Evolutionary conservation across 1,140 invertebrate genomes (phyloP).

Genomic region (Philopotamus ludificatus): DNA sequence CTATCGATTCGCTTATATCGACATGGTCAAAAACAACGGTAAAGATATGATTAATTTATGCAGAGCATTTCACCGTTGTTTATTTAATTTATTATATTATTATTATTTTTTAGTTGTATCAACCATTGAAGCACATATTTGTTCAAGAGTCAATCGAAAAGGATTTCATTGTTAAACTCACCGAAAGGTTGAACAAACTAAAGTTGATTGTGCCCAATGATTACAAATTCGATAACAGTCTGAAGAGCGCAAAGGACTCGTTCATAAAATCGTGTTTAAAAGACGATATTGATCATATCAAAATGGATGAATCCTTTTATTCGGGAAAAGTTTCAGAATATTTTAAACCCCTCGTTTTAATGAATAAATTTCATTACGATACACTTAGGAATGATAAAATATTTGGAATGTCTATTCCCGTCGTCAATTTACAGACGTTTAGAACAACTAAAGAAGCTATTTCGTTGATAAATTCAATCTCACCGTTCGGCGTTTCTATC

Average conservation of each 20-base stretch:
- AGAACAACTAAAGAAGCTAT: constrained; percentile 63
- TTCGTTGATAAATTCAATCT: constrained; percentile 57
- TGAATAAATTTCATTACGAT: constrained; percentile 21
- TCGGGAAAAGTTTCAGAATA: background rate
- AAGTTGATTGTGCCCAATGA: constrained; percentile 53
- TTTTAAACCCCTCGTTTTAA: constrained; percentile 29
- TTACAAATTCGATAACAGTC: constrained; percentile 45
- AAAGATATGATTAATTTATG: no score
- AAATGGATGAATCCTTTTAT: constrained; percentile 16
- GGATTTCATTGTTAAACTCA: constrained; percentile 54
- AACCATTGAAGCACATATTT: constrained; percentile 55
- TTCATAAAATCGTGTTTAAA: background rate
- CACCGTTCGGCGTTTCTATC: constrained; percentile 56
- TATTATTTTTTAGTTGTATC: no score
- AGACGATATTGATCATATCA: constrained; percentile 15
- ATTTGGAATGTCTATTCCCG: constrained; percentile 46
- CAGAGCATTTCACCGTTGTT: no score
- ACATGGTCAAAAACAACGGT: no score
- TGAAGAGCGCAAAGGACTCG: background rate
- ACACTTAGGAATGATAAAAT: constrained; percentile 38
- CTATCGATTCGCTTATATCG: constrained; percentile 57
- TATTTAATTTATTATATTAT: no score
- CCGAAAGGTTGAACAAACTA: constrained; percentile 48
- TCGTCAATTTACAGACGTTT: constrained; percentile 57
- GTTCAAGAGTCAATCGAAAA: constrained; percentile 59